Evolutionary conservation across 2,797 vertebrate genomes (phyloP).

Genomic region (Florisuga fusca): DNA sequence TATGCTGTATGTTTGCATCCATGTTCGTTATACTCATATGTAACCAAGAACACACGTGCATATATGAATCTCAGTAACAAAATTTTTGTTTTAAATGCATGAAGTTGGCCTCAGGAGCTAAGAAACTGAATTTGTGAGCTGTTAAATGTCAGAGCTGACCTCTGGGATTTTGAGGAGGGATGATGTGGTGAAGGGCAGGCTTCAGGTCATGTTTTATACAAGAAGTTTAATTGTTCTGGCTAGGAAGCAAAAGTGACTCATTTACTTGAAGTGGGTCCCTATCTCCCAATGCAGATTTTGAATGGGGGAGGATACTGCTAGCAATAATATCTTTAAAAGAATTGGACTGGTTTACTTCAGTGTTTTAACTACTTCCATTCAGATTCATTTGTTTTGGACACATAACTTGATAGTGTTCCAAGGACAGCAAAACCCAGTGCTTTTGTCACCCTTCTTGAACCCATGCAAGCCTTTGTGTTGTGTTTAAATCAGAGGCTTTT

Average conservation of each 20-base stretch:
- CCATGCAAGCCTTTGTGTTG: slow-evolving; percentile 65
- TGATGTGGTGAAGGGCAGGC: slow-evolving; percentile 81
- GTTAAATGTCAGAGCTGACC: slow-evolving; percentile 83
- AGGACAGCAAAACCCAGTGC: slow-evolving; percentile 78
- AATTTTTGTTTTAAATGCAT: slow-evolving; percentile 72
- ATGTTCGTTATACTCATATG: background rate
- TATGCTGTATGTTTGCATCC: background rate
- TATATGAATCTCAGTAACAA: slow-evolving; percentile 58
- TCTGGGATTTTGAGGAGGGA: slow-evolving; percentile 77
- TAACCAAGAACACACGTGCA: background rate
- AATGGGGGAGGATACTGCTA: slow-evolving; percentile 75
- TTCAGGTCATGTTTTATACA: slow-evolving; percentile 84
- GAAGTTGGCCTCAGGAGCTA: slow-evolving; percentile 72
- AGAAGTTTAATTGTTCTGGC: slow-evolving; percentile 87
- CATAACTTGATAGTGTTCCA: slow-evolving; percentile 76
- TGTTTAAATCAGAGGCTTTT: slow-evolving; percentile 63
- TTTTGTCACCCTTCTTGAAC: slow-evolving; percentile 80
- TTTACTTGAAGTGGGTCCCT: slow-evolving; percentile 80
- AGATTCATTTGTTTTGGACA: slow-evolving; percentile 84
- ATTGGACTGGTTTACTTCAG: slow-evolving; percentile 71
- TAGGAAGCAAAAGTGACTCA: slow-evolving; percentile 83
- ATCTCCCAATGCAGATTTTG: slow-evolving; percentile 81
- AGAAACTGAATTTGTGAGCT: slow-evolving; percentile 80
- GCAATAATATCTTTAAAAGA: slow-evolving; percentile 77
- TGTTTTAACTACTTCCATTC: slow-evolving; percentile 85